Percentiles rank a stretch among this genome's conserved stretches.
phyloP scores from a whole-genome alignment of 2,113 vertebrate genomes.

The Neogobius melanostomus region DNA sequence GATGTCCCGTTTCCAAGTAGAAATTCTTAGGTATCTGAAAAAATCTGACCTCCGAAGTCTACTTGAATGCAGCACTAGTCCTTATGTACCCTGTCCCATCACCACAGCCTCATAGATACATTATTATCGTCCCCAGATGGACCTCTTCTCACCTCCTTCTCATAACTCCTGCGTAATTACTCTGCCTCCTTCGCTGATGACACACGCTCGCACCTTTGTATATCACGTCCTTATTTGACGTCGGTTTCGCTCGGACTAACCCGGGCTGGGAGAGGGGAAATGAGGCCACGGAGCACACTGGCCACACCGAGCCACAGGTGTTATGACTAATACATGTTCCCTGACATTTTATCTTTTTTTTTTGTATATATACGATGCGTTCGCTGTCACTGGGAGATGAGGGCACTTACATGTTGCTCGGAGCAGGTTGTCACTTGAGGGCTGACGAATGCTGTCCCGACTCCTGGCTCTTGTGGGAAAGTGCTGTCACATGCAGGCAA shows the following conservation, averaged over 20 bases:
- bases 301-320: background rate
- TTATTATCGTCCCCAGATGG: background rate
- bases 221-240: background rate
- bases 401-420: constrained; percentile 4
- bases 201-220: background rate
- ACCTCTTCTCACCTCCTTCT: constrained; percentile 2
- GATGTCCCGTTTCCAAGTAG: too few species aligned
- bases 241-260: background rate
- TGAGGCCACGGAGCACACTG: background rate
- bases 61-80: too few species aligned
- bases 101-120: background rate
- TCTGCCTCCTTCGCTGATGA: background rate
- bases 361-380: background rate
- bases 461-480: background rate
- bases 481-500: background rate
- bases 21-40: too few species aligned
- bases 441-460: constrained; percentile 2
- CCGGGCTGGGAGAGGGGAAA: background rate
- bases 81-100: background rate
- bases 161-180: constrained; percentile 1
- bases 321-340: background rate
- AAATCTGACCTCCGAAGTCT: too few species aligned
- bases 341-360: background rate
- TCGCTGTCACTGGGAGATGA: constrained; percentile 12
- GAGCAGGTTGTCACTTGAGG: constrained; percentile 8